Base-by-base conservation (phyloP, 2,888 invertebrate species). In the Harpagoxenus sublaevis region DNA sequence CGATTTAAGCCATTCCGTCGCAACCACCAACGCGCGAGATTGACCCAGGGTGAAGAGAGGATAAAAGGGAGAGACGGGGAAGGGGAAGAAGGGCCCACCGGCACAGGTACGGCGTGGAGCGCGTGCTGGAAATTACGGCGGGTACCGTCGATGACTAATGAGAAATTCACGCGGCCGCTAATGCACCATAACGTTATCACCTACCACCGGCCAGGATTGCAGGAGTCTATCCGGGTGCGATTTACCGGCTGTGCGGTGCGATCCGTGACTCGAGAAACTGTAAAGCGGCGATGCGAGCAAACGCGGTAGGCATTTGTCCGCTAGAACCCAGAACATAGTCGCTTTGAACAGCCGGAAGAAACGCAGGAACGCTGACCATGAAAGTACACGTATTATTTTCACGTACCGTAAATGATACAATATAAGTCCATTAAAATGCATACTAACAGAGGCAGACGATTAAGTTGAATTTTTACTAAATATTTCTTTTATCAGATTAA, bases 101-200 rank as follows among this genome's bases (percentile, higher is more conserved):
- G 66, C 77, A 23, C 62, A 73, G 42, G 77, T 73, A 65, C 31
- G 28, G 65, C 51, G 35, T 45, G 82, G 78, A 77, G 86, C 89
- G 89, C 89, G 90, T 89, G 90, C 87, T 90, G 85, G 70, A 89
- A 90, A 88, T 90, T 90, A 89, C 90, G 81, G 77, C 87, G 86
- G 87, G 87, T 86, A 87, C 78, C 86, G 86, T 82, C 84, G 91
- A 90, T 91, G 91, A 91, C 91, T 91, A 91, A 91, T 91, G 91
- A 90, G 88, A 90, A 89, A 91, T 91, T 90, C 91, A 86, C 89
- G 91, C 89, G 66, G 81, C 85, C 87, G 88, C 86, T 91, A 91
- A 91, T 91, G 91, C 87, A 90, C 90, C 89, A 89, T 91, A 91
- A 89, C 91, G 91, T 91, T 91, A 91, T 91, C 91, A 90, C 91